Base-by-base conservation (phyloP, 2,888 invertebrate genomes). In the Eremobia ochroleuca region DNA sequence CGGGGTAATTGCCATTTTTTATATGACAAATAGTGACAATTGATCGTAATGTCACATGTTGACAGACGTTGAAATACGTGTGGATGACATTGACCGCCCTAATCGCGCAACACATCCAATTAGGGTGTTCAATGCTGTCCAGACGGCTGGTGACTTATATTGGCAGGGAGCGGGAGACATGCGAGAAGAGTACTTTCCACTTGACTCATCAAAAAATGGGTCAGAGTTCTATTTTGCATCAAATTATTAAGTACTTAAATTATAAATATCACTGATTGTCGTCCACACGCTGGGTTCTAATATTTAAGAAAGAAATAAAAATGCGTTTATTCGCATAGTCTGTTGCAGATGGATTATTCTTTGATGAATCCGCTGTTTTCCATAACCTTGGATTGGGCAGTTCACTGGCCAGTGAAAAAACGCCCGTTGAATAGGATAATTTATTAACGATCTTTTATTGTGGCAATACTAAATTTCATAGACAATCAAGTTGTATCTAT, bases 391-490 rank as follows among this genome's bases (percentile, higher is more conserved):
- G 58, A 21, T 31, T 59, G 2, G 4, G 59, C 28, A 58, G 18
- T 59, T 59, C 28, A 59, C 28, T 59, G 28, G 25, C 21, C 6
- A 34, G 6, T 49, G 0, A 15, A 18, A 70, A 43, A 21, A 31
- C 25, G 2, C 37, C 15, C 28, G 8, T 28, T 40, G 70, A 64
- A 40, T 15, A 43, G 15, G 21, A 72, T 21, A 21, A 46, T 34
- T 69, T 71, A 71, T 43, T 71, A 40, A 11, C 15, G 4, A 67
- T 34, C 18, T 43, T 70, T 71, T 28, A 72, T 18, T 52, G 2
- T 76, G 46, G 46, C 46, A 59, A 37, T 37, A 76, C 46, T 28
- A 6, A 18, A 58, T 55, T 28, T 46, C 46, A 74, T 46, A 43
- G 34, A 59, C 13, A 74, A 74, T 21, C n/a, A 3, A 25, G 46